Conservation (phyloP, 2,888 invertebrate genomes). For the Sinohyriopsis cumingii region DNA sequence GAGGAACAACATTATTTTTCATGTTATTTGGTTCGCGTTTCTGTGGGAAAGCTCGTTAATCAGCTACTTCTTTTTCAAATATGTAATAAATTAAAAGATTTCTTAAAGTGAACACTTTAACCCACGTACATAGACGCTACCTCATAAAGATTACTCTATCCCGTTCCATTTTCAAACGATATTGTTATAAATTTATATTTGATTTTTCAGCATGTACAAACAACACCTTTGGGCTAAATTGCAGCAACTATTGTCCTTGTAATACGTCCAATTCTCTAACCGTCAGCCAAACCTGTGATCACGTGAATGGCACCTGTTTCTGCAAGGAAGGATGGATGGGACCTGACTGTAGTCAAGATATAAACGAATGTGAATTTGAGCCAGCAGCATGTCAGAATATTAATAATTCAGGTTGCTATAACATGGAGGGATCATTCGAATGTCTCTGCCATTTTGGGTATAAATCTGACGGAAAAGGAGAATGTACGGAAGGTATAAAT, state of each 20-base stretch:
- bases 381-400: neutral
- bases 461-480: neutral
- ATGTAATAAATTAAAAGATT: too few relatives aligned
- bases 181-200: too few relatives aligned
- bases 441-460: slow-evolving; percentile 3
- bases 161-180: too few relatives aligned
- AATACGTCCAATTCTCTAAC: neutral
- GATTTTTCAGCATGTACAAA: slow-evolving; percentile 1
- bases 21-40: too few relatives aligned
- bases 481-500: too few relatives aligned
- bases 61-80: too few relatives aligned
- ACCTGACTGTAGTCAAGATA: neutral
- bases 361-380: slow-evolving; percentile 1
- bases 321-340: slow-evolving; percentile 4
- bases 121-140: too few relatives aligned
- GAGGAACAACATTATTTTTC: too few relatives aligned
- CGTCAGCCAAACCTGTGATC: neutral
- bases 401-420: slow-evolving; percentile 1
- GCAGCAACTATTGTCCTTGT: neutral
- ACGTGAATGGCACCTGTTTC: neutral
- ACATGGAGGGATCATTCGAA: neutral
- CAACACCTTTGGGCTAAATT: slow-evolving; percentile 2
- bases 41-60: too few relatives aligned
- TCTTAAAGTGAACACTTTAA: too few relatives aligned
- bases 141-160: too few relatives aligned